Evolutionary conservation across 2,113 vertebrate species (phyloP).

Genomic region (Chionodraco myersi): DNA sequence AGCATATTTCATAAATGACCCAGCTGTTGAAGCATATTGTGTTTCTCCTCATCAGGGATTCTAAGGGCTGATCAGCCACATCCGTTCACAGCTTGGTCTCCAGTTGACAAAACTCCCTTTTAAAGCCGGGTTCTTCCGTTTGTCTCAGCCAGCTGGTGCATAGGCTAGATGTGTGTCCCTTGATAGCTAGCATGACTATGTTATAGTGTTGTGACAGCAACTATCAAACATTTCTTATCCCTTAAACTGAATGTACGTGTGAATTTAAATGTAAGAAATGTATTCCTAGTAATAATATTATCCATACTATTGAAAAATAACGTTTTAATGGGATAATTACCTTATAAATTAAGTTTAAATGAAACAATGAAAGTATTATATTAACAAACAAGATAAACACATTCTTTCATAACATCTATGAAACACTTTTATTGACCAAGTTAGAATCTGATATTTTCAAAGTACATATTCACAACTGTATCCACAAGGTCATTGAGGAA

Average conservation of each 20-base stretch:
- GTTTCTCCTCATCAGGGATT: slow-evolving; percentile 72
- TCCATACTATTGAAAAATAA: neutral
- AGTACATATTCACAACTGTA: slow-evolving; percentile 45
- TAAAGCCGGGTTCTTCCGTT: slow-evolving; percentile 38
- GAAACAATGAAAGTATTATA: neutral
- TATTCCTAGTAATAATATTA: no score
- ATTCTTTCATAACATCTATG: neutral
- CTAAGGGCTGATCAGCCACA: slow-evolving; percentile 65
- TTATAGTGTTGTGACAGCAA: slow-evolving; percentile 21
- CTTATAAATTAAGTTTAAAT: neutral
- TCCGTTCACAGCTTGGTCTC: slow-evolving; percentile 51
- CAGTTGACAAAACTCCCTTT: slow-evolving; percentile 54
- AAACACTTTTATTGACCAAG: neutral
- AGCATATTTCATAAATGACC: slow-evolving; percentile 74
- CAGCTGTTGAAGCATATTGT: slow-evolving; percentile 77
- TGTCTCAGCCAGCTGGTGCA: slow-evolving; percentile 47
- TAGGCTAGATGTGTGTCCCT: slow-evolving; percentile 48
- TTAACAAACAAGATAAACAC: neutral
- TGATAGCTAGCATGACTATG: slow-evolving; percentile 8
- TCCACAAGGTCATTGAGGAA: slow-evolving; percentile 61
- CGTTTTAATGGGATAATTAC: neutral
- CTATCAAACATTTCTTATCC: slow-evolving; percentile 14
- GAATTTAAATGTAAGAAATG: neutral
- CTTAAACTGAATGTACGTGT: slow-evolving; percentile 3
- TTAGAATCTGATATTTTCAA: slow-evolving; percentile 44